Evolutionary conservation across 2,113 vertebrate species (phyloP), one percentile per base, ranked within the genome.

Genomic region (Hypocryptadius cinnamomeus): DNA sequence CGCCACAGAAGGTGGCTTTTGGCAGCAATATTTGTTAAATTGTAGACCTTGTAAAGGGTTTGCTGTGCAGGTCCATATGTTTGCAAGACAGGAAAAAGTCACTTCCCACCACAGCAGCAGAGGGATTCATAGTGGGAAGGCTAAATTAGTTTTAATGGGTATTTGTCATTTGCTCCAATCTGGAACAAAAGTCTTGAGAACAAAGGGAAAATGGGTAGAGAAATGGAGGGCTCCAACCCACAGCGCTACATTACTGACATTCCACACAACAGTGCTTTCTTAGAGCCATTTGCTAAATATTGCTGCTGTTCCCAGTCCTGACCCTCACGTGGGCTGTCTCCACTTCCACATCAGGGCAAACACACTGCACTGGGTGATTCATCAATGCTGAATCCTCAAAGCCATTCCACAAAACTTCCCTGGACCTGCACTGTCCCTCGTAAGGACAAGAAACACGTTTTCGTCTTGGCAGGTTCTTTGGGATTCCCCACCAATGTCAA

Each of bases 131-230:
- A 60, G 51, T 22, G 79, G 71, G 71, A 86, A 80, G 31, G n/a
- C 23, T 88, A 87, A 94, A 85, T 80, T 57, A 80, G 31, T 87
- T 85, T 86, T 91, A 94, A 95, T 95, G 76, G 48, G 64, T 48
- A 87, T 48, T 73, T 94, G 95, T 83, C 63, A 70, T 63, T 87
- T 82, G 44, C 85, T 78, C 57, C 74, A 78, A 42, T 56, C 33
- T 48, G 60, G 86, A 87, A 74, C 27, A 88, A 89, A 88, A 33
- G 28, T 45, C 51, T 27, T 44, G 35, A 83, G 91, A 91, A 83
- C 31, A 92, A 86, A 71, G 57, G 2, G 44, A 51, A 78, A 92
- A 60, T 27, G 37, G 23, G 63, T 18, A 42, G 42, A 60, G 44
- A 71, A 85, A 63, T 0, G 3, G 9, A 53, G 25, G 39, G 60